Evolutionary conservation across 2,797 vertebrate genomes (phyloP).

Genomic region (Sebastes steindachneri): DNA sequence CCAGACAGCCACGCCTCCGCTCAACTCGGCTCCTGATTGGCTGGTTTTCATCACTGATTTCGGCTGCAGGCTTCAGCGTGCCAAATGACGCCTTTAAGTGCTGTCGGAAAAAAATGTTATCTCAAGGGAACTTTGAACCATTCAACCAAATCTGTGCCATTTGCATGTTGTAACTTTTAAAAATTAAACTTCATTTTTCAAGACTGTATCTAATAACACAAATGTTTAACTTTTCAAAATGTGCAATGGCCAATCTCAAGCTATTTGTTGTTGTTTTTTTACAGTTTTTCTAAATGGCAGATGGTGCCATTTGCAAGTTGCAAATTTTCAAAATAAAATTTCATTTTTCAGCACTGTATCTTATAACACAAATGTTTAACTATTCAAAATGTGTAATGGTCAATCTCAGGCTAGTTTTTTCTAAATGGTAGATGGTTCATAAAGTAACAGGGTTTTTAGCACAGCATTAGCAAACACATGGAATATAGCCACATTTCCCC

Average conservation of each 20-base stretch:
- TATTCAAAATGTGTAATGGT: too few species aligned
- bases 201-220: too few species aligned
- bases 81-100: constrained; percentile 10
- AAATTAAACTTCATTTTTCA: not conserved
- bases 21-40: constrained; percentile 36
- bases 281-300: too few species aligned
- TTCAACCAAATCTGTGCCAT: not conserved
- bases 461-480: too few species aligned
- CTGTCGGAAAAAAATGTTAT: not conserved
- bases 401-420: not conserved
- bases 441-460: too few species aligned
- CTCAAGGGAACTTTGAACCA: not conserved
- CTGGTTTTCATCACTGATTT: not conserved
- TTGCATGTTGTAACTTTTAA: not conserved
- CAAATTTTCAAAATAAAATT: not conserved
- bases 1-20: constrained; percentile 52
- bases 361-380: too few species aligned
- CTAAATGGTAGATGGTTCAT: too few species aligned
- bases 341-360: too few species aligned
- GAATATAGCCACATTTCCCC: too few species aligned
- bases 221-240: too few species aligned
- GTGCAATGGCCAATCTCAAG: not conserved
- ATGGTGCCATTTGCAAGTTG: too few species aligned
- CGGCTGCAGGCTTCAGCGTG: not conserved
- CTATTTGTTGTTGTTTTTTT: not conserved